Evolutionary conservation across 2,113 vertebrate genomes (phyloP), one percentile per base, ranked within the genome.

Genomic region (Dendrocopos noguchii): DNA sequence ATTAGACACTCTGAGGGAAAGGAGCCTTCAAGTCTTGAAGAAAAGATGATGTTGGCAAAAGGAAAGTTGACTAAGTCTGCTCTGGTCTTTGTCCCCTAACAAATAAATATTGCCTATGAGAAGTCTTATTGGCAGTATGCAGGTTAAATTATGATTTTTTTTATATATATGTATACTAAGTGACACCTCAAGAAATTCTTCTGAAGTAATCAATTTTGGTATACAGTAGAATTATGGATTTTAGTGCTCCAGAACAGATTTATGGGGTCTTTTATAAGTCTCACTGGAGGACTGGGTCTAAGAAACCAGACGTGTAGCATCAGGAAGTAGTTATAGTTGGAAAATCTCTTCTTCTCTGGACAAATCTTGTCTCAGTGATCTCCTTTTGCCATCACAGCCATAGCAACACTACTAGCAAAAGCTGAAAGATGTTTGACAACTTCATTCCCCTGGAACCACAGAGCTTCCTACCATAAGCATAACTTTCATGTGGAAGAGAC

Each of bases 361-460:
- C 70, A 91, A 80, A 80, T 83, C 85, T 90, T 85, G 85, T 91
- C 92, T 93, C 93, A 83, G 7, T 53, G 65, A 93, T 88, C 85
- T 95, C 68, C 90, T 95, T 90, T 95, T 94, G 90, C 90, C 85
- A 88, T 95, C 95, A 90, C 57, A 93, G 53, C 65, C 91, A 87
- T 91, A 93, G 90, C 92, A 95, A 90, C 17, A 0, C 47, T 80
- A 71, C 82, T 57, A 93, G 90, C 73, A 85, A 88, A 88, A 91
- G 85, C 91, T 88, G 80, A 95, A 95, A 93, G 92, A 72, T 90
- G 79, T 80, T 73, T 95, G 90, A 96, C 76, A 95, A 91, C 88
- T 95, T 93, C 88, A 68, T 96, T 94, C 82, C 92, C 73, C 61
- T 86, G 92, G 90, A 94, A 96, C 82, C 85, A 83, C 76, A 94